phyloP scores from a whole-genome alignment of 2,888 invertebrate genomes.

The Taenaris catops region DNA sequence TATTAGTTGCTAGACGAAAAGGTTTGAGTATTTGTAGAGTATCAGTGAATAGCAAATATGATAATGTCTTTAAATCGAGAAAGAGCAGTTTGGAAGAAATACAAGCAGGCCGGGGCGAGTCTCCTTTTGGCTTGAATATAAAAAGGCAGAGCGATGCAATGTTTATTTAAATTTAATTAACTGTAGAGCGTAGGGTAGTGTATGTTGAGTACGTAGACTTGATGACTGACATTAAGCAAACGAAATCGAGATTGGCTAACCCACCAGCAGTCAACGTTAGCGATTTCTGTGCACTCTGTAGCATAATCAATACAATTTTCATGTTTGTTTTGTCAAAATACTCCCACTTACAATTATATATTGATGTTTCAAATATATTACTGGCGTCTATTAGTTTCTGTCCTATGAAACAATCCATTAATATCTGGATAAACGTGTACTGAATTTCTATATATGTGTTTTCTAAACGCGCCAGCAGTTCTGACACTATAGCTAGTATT shows the following conservation, averaged over 20 bases:
- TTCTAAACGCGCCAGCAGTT: constrained; percentile 47
- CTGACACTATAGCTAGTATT: constrained; percentile 39
- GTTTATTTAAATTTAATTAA: constrained; percentile 24
- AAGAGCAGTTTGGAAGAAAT: too few relatives aligned
- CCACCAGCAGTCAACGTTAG: constrained; percentile 50
- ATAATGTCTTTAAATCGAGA: too few relatives aligned
- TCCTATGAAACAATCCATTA: constrained; percentile 47
- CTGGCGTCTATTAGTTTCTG: constrained; percentile 50
- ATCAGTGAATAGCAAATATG: too few relatives aligned
- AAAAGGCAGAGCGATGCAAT: too few relatives aligned
- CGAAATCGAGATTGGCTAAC: constrained; percentile 38
- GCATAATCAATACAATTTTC: constrained; percentile 43
- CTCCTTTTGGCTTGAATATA: too few relatives aligned
- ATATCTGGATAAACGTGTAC: constrained; percentile 42
- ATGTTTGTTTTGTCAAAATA: constrained; percentile 43
- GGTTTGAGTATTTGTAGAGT: too few relatives aligned
- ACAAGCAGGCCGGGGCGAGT: too few relatives aligned
- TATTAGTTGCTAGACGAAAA: too few relatives aligned
- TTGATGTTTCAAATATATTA: constrained; percentile 37
- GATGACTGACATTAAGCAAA: constrained; percentile 41
- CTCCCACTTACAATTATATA: constrained; percentile 55
- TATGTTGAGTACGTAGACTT: constrained; percentile 51
- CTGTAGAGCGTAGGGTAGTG: constrained; percentile 42
- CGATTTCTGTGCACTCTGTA: constrained; percentile 47
- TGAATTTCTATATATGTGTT: constrained; percentile 46